Evolutionary conservation across 53 echinoderm and acorn worm genomes (phyloP).

Genomic region (Luidia sarsii): DNA sequence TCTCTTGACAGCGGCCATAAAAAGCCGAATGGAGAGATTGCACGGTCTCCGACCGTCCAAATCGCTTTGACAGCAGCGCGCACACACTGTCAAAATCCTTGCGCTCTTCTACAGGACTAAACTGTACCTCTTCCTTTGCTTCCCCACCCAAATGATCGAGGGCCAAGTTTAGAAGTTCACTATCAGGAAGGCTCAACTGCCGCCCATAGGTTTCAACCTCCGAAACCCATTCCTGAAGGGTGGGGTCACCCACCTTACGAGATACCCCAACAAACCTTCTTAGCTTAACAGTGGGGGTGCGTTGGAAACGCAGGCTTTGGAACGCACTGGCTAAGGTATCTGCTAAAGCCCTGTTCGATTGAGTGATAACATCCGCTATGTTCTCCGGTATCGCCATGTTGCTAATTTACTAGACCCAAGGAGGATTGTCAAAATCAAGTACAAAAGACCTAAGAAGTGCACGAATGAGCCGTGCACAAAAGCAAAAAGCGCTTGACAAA

Average conservation of each 20-base stretch:
- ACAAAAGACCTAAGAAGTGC: too few relatives aligned
- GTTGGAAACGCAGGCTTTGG: constrained; percentile 1
- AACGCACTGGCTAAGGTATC: constrained; percentile 2
- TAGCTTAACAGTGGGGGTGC: background rate
- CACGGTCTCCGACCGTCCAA: constrained; percentile 38
- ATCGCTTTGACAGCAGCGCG: constrained; percentile 13
- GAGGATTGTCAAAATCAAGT: too few relatives aligned
- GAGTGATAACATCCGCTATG: background rate
- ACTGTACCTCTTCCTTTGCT: constrained; percentile 44
- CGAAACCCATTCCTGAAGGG: constrained; percentile 38
- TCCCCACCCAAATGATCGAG: constrained; percentile 56
- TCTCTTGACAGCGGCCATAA: constrained; percentile 24
- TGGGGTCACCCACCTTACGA: background rate
- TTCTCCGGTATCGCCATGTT: constrained; percentile 1
- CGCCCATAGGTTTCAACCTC: constrained; percentile 29
- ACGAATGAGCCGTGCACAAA: too few relatives aligned
- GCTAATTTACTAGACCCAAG: too few relatives aligned
- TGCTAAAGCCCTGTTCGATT: constrained; percentile 5
- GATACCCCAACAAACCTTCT: background rate
- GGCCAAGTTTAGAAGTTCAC: background rate
- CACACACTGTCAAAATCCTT: background rate
- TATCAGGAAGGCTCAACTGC: constrained; percentile 1
- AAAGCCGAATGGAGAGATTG: constrained; percentile 22
- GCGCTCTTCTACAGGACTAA: constrained; percentile 3
- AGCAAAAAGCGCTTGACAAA: too few relatives aligned